These are phyloP conservation scores for Ispidina lecontei DNA, from an alignment of 2,797 vertebrate species.

Conservation along the genomic window DNA sequence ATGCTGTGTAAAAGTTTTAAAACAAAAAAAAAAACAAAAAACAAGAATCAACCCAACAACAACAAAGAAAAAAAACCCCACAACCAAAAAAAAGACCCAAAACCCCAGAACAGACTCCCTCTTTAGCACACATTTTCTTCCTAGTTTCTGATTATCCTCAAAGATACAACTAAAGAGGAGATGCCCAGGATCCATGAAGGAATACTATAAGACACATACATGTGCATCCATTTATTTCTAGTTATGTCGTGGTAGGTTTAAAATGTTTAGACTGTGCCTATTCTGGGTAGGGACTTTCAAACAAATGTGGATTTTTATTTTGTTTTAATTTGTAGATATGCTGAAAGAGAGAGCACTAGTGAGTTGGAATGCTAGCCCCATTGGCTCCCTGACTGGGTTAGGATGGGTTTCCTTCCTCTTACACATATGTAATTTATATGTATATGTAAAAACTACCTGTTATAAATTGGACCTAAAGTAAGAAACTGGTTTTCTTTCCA, in stretches of 20 bases:
- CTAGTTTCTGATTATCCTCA: neutral
- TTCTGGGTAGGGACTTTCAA: neutral
- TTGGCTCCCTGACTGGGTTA: neutral
- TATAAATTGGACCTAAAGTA: neutral
- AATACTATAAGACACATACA: neutral
- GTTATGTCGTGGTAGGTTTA: neutral
- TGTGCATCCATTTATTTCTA: neutral
- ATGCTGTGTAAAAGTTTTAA: neutral
- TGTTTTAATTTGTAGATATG: neutral
- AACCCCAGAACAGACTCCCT: neutral
- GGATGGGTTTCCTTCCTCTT: neutral
- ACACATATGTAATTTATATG: too few species aligned
- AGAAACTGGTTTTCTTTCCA: neutral
- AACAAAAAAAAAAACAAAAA: too few species aligned
- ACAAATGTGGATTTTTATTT: neutral
- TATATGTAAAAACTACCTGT: neutral
- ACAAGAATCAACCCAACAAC: too few species aligned
- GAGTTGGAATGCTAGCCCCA: neutral
- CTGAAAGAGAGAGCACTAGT: neutral
- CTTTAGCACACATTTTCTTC: neutral
- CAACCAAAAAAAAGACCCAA: neutral
- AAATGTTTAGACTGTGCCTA: neutral
- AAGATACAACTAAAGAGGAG: neutral
- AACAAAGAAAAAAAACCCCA: neutral
- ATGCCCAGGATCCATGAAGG: neutral